These are phyloP conservation scores for Idris sp. DNA, from an alignment of 1,140 invertebrate species.

Conservation along the genomic window DNA sequence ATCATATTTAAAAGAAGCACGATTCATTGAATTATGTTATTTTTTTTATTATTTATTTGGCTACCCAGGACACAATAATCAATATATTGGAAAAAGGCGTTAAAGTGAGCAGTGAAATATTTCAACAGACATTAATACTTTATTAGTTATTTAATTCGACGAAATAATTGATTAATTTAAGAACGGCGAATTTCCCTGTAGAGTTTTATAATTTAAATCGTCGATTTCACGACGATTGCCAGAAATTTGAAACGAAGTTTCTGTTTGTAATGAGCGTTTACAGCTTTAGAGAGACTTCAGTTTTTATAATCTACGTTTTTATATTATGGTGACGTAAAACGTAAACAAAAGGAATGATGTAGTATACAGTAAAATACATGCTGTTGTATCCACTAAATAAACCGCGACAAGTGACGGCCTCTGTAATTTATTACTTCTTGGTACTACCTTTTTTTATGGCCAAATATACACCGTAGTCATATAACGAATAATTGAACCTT, in stretches of 20 bases:
- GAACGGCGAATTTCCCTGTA: too few relatives aligned
- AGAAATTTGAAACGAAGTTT: slow-evolving; percentile 27
- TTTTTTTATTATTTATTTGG: too few relatives aligned
- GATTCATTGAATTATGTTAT: too few relatives aligned
- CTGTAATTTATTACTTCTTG: slow-evolving; percentile 54
- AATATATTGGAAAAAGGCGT: too few relatives aligned
- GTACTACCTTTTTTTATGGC: slow-evolving; percentile 38
- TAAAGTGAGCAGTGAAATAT: too few relatives aligned
- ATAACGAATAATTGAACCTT: slow-evolving; percentile 55
- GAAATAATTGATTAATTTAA: too few relatives aligned
- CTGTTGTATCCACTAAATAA: slow-evolving; percentile 53
- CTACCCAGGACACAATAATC: too few relatives aligned
- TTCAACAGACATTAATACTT: too few relatives aligned
- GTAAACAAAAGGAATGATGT: slow-evolving; percentile 50
- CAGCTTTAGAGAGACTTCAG: too few relatives aligned
- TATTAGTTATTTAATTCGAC: too few relatives aligned
- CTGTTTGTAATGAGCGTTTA: slow-evolving; percentile 25
- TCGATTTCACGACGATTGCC: slow-evolving; percentile 12
- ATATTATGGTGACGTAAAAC: slow-evolving; percentile 50
- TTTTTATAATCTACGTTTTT: slow-evolving; percentile 54
- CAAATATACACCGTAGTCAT: slow-evolving; percentile 32
- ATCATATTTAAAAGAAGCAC: too few relatives aligned
- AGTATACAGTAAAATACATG: slow-evolving; percentile 47
- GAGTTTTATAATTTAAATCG: slow-evolving; percentile 15
- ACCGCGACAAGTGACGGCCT: slow-evolving; percentile 53